phyloP scores from a whole-genome alignment of 2,797 vertebrate species.

The Galaxias olidus region DNA sequence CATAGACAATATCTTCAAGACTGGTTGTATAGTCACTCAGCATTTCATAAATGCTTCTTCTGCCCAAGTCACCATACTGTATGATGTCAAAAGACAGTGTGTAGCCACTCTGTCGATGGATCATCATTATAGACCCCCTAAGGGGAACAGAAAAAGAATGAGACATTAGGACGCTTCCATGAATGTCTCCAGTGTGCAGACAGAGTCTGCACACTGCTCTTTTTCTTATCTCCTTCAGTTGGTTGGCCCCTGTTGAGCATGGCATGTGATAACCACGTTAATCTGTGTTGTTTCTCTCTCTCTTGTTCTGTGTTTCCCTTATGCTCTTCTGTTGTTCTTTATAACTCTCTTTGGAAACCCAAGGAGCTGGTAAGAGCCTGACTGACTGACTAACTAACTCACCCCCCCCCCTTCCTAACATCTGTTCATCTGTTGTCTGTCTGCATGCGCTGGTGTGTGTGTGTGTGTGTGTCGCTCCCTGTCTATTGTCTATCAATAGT shows the following conservation, averaged over 20 bases:
- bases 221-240: conserved; percentile 69
- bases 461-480: conserved; percentile 14
- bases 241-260: conserved; percentile 73
- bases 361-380: conserved; percentile 98
- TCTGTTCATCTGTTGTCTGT: conserved; percentile 42
- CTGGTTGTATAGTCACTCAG: no score
- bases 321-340: conserved; percentile 69
- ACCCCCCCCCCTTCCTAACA: conserved; percentile 31
- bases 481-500: conserved; percentile 32
- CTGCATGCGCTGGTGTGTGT: conserved; percentile 30
- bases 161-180: not conserved
- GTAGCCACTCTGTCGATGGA: no score
- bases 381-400: conserved; percentile 59
- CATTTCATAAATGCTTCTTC: no score
- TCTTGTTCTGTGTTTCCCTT: conserved; percentile 69
- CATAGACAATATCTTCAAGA: no score
- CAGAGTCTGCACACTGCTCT: conserved; percentile 65
- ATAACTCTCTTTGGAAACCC: conserved; percentile 91
- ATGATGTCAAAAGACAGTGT: no score
- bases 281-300: conserved; percentile 66
- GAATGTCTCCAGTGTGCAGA: conserved; percentile 53
- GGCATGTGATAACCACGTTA: conserved; percentile 88
- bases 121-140: no score
- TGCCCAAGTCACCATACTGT: no score
- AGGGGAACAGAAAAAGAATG: no score